A percentile compares a stretch with the other conserved stretches of the same genome.
phyloP scores from a whole-genome alignment of 2,113 vertebrate species.

The Chaetodon trifascialis region DNA sequence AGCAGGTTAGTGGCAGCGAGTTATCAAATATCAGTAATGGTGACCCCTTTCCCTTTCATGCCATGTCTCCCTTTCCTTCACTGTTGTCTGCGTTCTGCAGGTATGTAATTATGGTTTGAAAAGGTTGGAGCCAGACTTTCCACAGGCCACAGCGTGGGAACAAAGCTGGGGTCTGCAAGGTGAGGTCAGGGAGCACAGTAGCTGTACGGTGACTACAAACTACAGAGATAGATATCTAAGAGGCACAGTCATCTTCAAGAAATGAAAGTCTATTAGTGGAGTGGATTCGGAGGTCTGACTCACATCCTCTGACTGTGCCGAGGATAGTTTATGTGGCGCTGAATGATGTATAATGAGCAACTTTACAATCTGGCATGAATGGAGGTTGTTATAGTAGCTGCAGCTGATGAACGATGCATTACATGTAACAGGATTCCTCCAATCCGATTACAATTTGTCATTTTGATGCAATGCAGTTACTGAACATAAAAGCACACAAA shows the following conservation, averaged over 20 bases:
- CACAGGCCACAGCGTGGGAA: slow-evolving; percentile 75
- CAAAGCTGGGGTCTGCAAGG: slow-evolving; percentile 67
- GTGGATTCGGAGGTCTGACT: slow-evolving; percentile 39
- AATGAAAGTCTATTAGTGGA: slow-evolving; percentile 27
- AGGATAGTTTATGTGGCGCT: slow-evolving; percentile 47
- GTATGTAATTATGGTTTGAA: slow-evolving; percentile 82
- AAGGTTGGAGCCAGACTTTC: slow-evolving; percentile 80
- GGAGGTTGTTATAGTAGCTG: slow-evolving; percentile 33
- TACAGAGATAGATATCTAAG: slow-evolving; percentile 32
- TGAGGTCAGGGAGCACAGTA: slow-evolving; percentile 57
- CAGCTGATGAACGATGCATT: slow-evolving; percentile 26
- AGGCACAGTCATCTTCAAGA: slow-evolving; percentile 41
- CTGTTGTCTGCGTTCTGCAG: slow-evolving; percentile 79
- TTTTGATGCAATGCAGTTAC: neutral
- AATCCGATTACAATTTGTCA: slow-evolving; percentile 34
- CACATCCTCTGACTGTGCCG: slow-evolving; percentile 48
- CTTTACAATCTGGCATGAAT: slow-evolving; percentile 57
- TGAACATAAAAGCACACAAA: neutral
- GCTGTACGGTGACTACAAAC: slow-evolving; percentile 25
- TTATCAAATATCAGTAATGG: slow-evolving; percentile 38
- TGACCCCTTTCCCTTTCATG: slow-evolving; percentile 44
- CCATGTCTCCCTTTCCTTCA: slow-evolving; percentile 58
- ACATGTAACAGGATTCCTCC: slow-evolving; percentile 24
- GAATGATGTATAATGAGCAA: slow-evolving; percentile 46
- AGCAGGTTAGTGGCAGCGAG: slow-evolving; percentile 24